Percentiles rank a stretch among this genome's conserved stretches.
These are phyloP conservation scores for Drosophila histrio DNA, from an alignment of 2,888 invertebrate species.

Conservation along the genomic window DNA sequence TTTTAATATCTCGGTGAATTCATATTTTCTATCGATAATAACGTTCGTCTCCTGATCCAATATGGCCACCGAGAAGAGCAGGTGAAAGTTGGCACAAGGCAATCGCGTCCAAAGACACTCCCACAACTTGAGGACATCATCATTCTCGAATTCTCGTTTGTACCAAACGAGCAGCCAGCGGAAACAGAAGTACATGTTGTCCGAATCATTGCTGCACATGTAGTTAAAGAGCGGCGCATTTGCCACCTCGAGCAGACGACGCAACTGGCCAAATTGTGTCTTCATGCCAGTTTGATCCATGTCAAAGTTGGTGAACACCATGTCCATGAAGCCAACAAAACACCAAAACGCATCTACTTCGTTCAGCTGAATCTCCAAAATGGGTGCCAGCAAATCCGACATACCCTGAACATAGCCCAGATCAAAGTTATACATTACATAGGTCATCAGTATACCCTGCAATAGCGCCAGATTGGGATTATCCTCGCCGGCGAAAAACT, in stretches of 20 bases:
- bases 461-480: conserved; percentile 94
- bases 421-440: conserved; percentile 99
- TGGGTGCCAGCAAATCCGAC: conserved; percentile 98
- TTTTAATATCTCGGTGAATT: conserved; percentile 97
- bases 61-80: conserved; percentile 96
- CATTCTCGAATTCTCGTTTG: conserved; percentile 95
- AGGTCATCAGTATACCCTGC: conserved; percentile 98
- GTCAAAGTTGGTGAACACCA: conserved; percentile 96
- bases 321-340: conserved; percentile 98
- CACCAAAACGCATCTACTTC: conserved; percentile 99
- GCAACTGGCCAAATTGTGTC: conserved; percentile 93
- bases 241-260: conserved; percentile 91
- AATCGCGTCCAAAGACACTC: conserved; percentile 98
- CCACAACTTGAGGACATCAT: conserved; percentile 96
- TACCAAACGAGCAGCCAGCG: conserved; percentile 98
- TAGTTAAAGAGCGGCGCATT: conserved; percentile 94
- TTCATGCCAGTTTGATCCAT: conserved; percentile 99
- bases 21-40: conserved; percentile 96
- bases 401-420: conserved; percentile 98
- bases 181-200: conserved; percentile 99
- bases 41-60: conserved; percentile 94
- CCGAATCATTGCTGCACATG: conserved; percentile 87
- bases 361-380: conserved; percentile 92
- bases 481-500: conserved; percentile 96
- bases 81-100: conserved; percentile 97